These are phyloP conservation scores for Aethes cnicana DNA, from an alignment of 2,888 invertebrate species.

Conservation along the genomic window DNA sequence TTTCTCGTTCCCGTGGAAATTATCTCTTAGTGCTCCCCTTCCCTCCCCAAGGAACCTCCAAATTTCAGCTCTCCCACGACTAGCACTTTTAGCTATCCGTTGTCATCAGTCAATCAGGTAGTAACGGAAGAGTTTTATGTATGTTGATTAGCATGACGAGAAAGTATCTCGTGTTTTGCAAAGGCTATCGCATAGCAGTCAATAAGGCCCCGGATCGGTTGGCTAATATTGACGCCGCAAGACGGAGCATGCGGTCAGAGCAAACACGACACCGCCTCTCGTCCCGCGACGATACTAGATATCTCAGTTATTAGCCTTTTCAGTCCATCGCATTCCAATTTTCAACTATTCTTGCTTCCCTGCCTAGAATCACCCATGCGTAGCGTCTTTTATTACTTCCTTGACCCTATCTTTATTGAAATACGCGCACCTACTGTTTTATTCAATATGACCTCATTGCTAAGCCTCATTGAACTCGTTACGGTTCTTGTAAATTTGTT, in stretches of 20 bases:
- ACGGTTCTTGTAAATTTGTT: constrained; percentile 19
- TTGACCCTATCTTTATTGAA: constrained; percentile 18
- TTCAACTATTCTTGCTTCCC: too few species aligned
- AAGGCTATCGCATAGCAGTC: constrained; percentile 62
- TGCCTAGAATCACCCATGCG: constrained; percentile 13
- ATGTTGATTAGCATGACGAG: constrained; percentile 32
- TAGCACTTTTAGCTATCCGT: too few species aligned
- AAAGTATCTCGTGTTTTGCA: constrained; percentile 58
- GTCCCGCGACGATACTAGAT: constrained; percentile 4
- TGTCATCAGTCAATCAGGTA: too few species aligned
- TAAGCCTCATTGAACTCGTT: constrained; percentile 24
- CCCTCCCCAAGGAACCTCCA: too few species aligned
- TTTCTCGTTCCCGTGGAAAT: too few species aligned
- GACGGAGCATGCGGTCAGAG: constrained; percentile 42
- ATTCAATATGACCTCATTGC: constrained; percentile 24
- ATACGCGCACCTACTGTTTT: constrained; percentile 19
- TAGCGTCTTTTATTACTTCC: constrained; percentile 20
- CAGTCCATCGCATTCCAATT: too few species aligned
- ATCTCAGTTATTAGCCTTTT: neutral
- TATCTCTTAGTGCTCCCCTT: too few species aligned
- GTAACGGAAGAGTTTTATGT: too few species aligned
- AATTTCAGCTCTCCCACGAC: too few species aligned
- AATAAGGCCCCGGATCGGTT: constrained; percentile 65
- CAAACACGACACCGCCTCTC: constrained; percentile 27
- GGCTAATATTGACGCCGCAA: constrained; percentile 68